Evolutionary conservation across 2,888 invertebrate species (phyloP).

Genomic region (Ptilodon capucinus): DNA sequence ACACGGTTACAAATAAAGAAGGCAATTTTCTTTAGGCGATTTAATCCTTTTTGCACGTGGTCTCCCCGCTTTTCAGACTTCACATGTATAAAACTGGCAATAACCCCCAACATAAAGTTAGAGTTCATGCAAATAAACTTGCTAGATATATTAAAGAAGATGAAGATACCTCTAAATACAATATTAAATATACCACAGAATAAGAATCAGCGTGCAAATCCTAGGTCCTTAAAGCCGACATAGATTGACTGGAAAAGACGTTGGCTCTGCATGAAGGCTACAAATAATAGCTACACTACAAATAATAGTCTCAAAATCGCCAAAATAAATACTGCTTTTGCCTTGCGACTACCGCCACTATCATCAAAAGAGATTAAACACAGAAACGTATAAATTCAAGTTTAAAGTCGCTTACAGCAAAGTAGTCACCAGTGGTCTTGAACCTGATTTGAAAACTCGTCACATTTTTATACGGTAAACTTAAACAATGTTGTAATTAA

Average conservation of each 20-base stretch:
- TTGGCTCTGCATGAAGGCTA: slow-evolving; percentile 22
- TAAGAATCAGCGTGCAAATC: too few relatives aligned
- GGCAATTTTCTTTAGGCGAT: slow-evolving; percentile 3
- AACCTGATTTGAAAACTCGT: background rate
- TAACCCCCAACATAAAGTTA: background rate
- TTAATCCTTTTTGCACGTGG: background rate
- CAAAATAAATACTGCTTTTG: background rate
- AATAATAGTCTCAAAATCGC: background rate
- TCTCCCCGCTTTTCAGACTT: background rate
- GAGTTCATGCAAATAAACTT: background rate
- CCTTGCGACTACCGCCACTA: background rate
- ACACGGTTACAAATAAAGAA: slow-evolving; percentile 62
- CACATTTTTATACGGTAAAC: slow-evolving; percentile 3
- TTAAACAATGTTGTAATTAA: background rate
- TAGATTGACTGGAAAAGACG: slow-evolving; percentile 39
- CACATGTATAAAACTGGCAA: background rate
- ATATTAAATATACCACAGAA: too few relatives aligned
- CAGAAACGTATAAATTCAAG: background rate
- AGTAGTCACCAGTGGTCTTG: too few relatives aligned
- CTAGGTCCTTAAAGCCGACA: slow-evolving; percentile 27
- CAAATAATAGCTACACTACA: slow-evolving; percentile 11
- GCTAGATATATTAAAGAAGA: background rate
- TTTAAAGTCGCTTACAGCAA: too few relatives aligned
- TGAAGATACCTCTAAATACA: too few relatives aligned
- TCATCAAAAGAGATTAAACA: background rate